Conservation (phyloP, 2,797 vertebrate genomes). For the Phalanger gymnotis region DNA sequence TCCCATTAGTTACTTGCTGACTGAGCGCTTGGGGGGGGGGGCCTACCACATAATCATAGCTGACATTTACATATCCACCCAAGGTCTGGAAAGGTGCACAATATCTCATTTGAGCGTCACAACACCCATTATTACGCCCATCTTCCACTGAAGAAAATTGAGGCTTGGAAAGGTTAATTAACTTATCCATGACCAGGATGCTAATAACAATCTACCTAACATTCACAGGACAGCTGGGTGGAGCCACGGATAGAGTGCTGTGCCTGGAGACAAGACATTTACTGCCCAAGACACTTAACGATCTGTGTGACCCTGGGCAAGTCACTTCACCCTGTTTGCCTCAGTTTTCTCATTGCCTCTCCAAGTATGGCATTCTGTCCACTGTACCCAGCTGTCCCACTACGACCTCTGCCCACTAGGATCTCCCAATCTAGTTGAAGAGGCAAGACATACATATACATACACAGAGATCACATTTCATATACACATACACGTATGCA, state of each 20-base stretch:
- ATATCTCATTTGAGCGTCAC: not conserved
- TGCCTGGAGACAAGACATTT: not conserved
- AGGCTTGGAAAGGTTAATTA: not conserved
- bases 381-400: not conserved
- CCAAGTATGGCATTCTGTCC: not conserved
- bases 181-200: not conserved
- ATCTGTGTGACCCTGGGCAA: not conserved
- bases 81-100: not conserved
- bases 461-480: too few relatives aligned
- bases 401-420: not conserved
- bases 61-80: not conserved
- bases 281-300: not conserved
- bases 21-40: too few relatives aligned
- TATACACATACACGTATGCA: not conserved
- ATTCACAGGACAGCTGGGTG: not conserved
- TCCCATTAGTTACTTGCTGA: not conserved
- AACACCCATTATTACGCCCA: not conserved
- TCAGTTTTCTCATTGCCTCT: not conserved
- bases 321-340: not conserved
- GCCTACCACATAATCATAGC: not conserved
- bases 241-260: not conserved
- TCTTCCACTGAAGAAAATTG: not conserved
- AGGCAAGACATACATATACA: not conserved
- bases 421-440: not conserved
- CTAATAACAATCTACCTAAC: not conserved